A percentile compares a stretch with the other conserved stretches of the same genome.
Conservation (phyloP, 2,113 vertebrate genomes). For the Rhynchomys soricoides region DNA sequence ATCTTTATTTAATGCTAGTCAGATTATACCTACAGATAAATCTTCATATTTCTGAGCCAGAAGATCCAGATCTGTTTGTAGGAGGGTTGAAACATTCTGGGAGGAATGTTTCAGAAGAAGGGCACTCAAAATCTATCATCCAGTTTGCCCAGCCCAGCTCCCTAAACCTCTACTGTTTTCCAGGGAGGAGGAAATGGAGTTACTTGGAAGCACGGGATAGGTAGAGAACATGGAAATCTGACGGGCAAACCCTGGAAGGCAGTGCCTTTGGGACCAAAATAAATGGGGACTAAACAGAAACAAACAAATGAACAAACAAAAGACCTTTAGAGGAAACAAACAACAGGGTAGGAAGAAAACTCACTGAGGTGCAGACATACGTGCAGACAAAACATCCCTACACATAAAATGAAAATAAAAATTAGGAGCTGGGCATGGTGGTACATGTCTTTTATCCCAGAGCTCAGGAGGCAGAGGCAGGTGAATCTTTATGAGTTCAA, state of each 20-base stretch:
- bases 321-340: conserved; percentile 2
- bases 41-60: neutral
- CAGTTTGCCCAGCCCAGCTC: neutral
- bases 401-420: neutral
- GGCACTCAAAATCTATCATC: neutral
- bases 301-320: too few species aligned
- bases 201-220: neutral
- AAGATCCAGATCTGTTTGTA: neutral
- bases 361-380: neutral
- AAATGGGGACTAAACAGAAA: rapidly evolving
- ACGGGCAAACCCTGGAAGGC: neutral
- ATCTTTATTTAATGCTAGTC: neutral
- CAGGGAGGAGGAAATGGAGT: neutral
- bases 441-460: neutral
- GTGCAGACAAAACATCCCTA: neutral
- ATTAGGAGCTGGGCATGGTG: neutral
- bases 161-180: neutral
- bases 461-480: neutral
- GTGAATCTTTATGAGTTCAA: neutral
- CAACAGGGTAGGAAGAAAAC: neutral
- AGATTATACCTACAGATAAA: neutral
- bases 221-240: neutral
- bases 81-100: neutral
- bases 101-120: neutral
- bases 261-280: neutral